Base-by-base conservation (phyloP, 2,113 vertebrate genomes). In the Brachypteracias leptosomus region DNA sequence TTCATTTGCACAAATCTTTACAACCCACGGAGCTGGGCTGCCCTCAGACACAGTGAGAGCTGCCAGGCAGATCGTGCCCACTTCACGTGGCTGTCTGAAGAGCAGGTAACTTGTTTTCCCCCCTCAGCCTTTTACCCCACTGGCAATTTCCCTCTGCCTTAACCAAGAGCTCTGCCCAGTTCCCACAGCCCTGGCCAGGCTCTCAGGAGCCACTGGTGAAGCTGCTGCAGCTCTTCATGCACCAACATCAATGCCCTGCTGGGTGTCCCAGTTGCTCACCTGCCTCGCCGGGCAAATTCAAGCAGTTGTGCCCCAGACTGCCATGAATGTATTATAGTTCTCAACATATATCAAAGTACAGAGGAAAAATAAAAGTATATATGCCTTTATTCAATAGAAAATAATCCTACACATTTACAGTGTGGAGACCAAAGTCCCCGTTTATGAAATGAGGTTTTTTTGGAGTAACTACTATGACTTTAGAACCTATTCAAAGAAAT, bases 401-500 rank as follows among this genome's bases (percentile, higher is more conserved):
- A 93, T 47, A 94, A 75, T 67, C 52, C 65, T 89, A 61, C 8
- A 42, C 70, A 85, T 97, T 96, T 94, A 91, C 52, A 81, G 83
- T 5, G 31, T 82, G 70, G 70, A 85, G 58, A 93, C 74, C 79
- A 95, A 94, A 84, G 49, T 46, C 54, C 52, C 90, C 58, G 8
- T 95, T 95, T 36, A 95, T n/a, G 55, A 89, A 91, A 95, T 88
- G 49, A 88, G 44, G 11, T 55, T 76, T 89, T 96, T 61, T n/a
- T 59, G 36, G 44, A 85, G 80, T 70, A 89, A 89, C 80, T 86
- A 71, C 82, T 96, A 74, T 55, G 80, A 79, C n/a, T 85, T 97
- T 33, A 66, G 87, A 96, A 97, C 62, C 67, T 93, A 95, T 66
- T 97, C 73, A 93, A 51, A 88, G 73, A 54, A 95, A 96, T 91